Evolutionary conservation across 2,888 invertebrate genomes (phyloP).

Genomic region (Lochmaea crataegi): DNA sequence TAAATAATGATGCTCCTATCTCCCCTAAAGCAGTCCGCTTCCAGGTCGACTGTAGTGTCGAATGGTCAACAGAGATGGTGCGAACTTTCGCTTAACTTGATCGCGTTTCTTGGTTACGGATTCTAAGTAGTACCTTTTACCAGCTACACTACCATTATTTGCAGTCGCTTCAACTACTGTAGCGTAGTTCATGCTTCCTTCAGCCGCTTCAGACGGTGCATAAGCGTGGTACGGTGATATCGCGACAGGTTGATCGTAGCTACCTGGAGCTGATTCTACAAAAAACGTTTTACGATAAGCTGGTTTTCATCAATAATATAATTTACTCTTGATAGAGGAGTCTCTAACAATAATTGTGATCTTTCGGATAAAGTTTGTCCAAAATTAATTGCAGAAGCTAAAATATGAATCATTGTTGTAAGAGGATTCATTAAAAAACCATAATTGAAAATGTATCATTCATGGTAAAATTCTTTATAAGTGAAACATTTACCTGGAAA

Average conservation of each 20-base stretch:
- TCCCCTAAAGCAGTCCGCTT: conserved; percentile 26
- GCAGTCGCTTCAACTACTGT: conserved; percentile 47
- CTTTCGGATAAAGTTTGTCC: no score
- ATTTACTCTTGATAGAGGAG: no score
- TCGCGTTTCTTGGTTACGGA: conserved; percentile 43
- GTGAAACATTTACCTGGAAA: conserved; percentile 18
- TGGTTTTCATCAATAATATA: no score
- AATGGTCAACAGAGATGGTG: conserved; percentile 45
- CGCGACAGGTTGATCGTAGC: neutral
- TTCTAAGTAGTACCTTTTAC: conserved; percentile 9
- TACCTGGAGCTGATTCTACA: neutral
- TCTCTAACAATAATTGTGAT: no score
- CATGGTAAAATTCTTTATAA: no score
- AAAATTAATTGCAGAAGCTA: no score
- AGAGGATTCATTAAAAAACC: no score
- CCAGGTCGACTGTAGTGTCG: conserved; percentile 37
- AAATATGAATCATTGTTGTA: no score
- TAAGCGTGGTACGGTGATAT: conserved; percentile 31
- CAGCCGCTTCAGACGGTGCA: conserved; percentile 34
- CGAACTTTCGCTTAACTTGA: conserved; percentile 30
- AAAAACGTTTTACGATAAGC: neutral
- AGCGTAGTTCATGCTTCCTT: conserved; percentile 47
- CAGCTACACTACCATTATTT: conserved; percentile 38
- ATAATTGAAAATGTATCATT: no score
- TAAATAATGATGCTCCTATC: neutral